Percentiles rank a stretch among this genome's conserved stretches.
These are phyloP conservation scores for Ursus arctos DNA, from an alignment of 2,113 vertebrate genomes.

Conservation along the genomic window DNA sequence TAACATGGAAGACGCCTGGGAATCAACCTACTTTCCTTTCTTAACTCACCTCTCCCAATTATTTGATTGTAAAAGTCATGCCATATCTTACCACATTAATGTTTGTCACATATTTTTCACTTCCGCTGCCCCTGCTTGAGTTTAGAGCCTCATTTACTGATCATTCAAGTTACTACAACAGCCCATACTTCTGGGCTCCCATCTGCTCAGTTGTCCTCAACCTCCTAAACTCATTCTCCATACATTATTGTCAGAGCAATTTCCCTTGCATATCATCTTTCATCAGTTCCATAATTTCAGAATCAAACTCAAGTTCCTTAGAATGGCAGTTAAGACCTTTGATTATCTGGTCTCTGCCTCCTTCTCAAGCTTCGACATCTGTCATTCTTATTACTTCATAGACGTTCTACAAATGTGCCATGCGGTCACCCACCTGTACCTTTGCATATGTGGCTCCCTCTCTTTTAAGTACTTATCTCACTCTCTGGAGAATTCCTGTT, in stretches of 20 bases:
- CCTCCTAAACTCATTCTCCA: background rate
- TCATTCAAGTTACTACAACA: background rate
- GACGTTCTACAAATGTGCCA: background rate
- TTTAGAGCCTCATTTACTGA: background rate
- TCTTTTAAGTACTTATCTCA: background rate
- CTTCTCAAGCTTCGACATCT: background rate
- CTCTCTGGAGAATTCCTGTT: background rate
- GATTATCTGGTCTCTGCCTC: background rate
- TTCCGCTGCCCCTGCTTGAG: background rate
- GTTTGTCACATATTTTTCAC: background rate
- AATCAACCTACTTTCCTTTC: background rate
- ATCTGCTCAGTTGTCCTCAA: background rate
- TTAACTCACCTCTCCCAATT: background rate
- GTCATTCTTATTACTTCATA: background rate
- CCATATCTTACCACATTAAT: background rate
- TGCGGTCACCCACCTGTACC: background rate
- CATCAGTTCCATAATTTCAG: background rate
- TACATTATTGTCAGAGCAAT: background rate
- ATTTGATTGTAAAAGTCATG: background rate
- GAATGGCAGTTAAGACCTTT: background rate
- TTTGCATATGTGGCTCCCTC: background rate
- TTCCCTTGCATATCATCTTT: background rate
- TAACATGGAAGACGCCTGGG: background rate
- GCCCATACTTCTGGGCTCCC: background rate
- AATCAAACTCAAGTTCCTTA: background rate